Conservation (phyloP, 2,888 invertebrate species). For the Oxyscelio sp. region DNA sequence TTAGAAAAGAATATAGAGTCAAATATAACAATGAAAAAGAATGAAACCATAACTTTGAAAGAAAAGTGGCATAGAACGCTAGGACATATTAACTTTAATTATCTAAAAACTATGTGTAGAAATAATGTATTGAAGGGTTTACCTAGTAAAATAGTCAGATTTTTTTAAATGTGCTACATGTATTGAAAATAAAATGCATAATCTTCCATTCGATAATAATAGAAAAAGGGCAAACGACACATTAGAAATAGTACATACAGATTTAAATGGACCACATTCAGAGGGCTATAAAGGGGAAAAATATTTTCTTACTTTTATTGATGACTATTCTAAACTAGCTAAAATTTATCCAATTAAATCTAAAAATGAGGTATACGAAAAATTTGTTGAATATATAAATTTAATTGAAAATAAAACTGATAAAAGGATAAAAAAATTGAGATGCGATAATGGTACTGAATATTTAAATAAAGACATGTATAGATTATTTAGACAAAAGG, state of each 20-base stretch:
- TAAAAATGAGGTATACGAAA: conserved; percentile 18
- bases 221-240: neutral
- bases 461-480: conserved; percentile 28
- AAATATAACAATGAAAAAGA: neutral
- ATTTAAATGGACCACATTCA: conserved; percentile 29
- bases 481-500: conserved; percentile 14
- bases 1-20: neutral
- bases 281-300: conserved; percentile 31
- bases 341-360: conserved; percentile 31
- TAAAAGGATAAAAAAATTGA: conserved; percentile 38
- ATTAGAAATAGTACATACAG: neutral
- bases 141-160: conserved; percentile 5
- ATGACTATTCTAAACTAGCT: conserved; percentile 35
- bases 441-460: conserved; percentile 29
- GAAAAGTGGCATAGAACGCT: conserved; percentile 37
- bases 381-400: conserved; percentile 27
- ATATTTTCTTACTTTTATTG: conserved; percentile 44
- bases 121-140: conserved; percentile 10
- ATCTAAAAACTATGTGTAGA: conserved; percentile 24
- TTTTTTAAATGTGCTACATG: conserved; percentile 28
- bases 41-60: conserved; percentile 16
- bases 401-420: conserved; percentile 22
- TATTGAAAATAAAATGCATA: conserved; percentile 13
- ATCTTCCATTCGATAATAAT: neutral
- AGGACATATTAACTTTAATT: conserved; percentile 34